Evolutionary conservation across 2,797 vertebrate genomes (phyloP).

Genomic region (Apogon talboti): DNA sequence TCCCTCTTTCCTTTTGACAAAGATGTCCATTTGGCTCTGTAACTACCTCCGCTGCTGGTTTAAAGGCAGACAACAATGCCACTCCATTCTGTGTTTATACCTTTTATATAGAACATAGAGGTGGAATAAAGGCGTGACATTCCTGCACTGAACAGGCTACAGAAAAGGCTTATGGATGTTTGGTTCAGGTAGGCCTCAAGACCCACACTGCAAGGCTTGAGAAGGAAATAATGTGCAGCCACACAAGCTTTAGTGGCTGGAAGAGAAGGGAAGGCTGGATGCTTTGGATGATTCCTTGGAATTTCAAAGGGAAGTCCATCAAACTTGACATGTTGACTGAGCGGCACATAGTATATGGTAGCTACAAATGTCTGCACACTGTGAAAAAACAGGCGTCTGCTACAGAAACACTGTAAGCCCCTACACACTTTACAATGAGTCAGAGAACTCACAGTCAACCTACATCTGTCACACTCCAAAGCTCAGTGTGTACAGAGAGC

Average conservation of each 20-base stretch:
- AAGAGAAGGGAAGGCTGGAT: too few relatives aligned
- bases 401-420: constrained; percentile 31
- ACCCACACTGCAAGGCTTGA: not conserved
- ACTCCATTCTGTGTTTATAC: too few relatives aligned
- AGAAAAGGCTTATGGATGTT: too few relatives aligned
- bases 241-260: not conserved
- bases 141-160: too few relatives aligned
- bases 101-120: too few relatives aligned
- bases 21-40: too few relatives aligned
- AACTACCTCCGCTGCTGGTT: too few relatives aligned
- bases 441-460: constrained; percentile 45
- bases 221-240: not conserved
- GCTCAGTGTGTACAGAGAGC: constrained; percentile 34
- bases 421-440: constrained; percentile 33
- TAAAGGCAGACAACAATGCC: too few relatives aligned
- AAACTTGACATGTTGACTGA: constrained; percentile 5
- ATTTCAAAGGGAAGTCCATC: not conserved
- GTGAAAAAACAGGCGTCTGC: not conserved
- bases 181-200: not conserved
- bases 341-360: not conserved
- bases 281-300: not conserved
- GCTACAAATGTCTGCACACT: not conserved
- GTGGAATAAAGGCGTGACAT: too few relatives aligned
- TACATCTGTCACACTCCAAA: constrained; percentile 53
- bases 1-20: too few relatives aligned